Evolutionary conservation across 2,113 vertebrate genomes (phyloP).

Genomic region (Macquaria ambigua): DNA sequence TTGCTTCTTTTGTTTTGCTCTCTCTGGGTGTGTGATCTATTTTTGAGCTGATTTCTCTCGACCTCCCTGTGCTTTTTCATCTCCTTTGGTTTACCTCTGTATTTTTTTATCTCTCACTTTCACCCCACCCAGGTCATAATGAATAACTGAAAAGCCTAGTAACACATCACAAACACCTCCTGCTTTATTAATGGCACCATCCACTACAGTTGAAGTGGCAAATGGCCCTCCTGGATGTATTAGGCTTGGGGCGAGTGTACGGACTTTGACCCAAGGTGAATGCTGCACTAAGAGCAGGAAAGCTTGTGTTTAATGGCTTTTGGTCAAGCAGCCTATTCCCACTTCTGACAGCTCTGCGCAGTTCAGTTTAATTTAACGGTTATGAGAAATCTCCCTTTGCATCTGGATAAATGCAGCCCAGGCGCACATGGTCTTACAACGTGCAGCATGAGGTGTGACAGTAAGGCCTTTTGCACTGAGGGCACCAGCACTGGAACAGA

Average conservation of each 20-base stretch:
- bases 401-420: constrained; percentile 25
- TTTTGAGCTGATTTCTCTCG: constrained; percentile 52
- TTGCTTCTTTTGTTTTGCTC: constrained; percentile 64
- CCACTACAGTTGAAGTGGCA: constrained; percentile 39
- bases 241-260: neutral
- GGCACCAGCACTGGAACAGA: constrained; percentile 3
- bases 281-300: constrained; percentile 11
- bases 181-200: constrained; percentile 66
- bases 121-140: constrained; percentile 32
- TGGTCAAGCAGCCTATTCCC: constrained; percentile 30
- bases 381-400: constrained; percentile 11
- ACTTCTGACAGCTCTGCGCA: constrained; percentile 11
- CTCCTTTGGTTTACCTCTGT: constrained; percentile 34
- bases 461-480: neutral
- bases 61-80: constrained; percentile 33
- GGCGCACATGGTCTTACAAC: constrained; percentile 1
- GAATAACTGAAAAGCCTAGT: constrained; percentile 59
- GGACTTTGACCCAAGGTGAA: constrained; percentile 49
- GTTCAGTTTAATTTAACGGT: constrained; percentile 2
- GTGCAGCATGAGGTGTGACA: constrained; percentile 6
- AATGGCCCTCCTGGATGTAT: constrained; percentile 40
- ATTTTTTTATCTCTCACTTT: constrained; percentile 17
- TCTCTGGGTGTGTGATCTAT: constrained; percentile 52
- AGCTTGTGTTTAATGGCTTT: constrained; percentile 34
- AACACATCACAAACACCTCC: constrained; percentile 61